Evolutionary conservation across 1,140 invertebrate species (phyloP).

Genomic region (silkworm (Bombyx mori)): ASM3026992v2 NC_085115.1:13414501-13415000

Average conservation of each 20-base stretch:
- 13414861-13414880: constrained; percentile 56
- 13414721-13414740: constrained; percentile 41
- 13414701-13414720: constrained; percentile 65
- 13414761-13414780: constrained; percentile 70
- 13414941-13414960: constrained; percentile 63
- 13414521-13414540: too few species aligned
- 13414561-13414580: too few species aligned
- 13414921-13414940: constrained; percentile 59
- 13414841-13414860: constrained; percentile 61
- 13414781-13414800: constrained; percentile 67
- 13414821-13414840: constrained; percentile 63
- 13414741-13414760: constrained; percentile 66
- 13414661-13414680: constrained; percentile 59
- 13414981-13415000: constrained; percentile 61
- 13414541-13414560: too few species aligned
- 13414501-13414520: too few species aligned
- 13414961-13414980: constrained; percentile 67
- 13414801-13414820: constrained; percentile 71
- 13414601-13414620: too few species aligned
- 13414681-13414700: constrained; percentile 68
- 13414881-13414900: constrained; percentile 66
- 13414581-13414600: too few species aligned
- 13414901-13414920: constrained; percentile 66
- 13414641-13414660: constrained; percentile 40
- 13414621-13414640: constrained; percentile 8